phyloP scores from a whole-genome alignment of 2,797 vertebrate species.

The Girardinus metallicus region DNA sequence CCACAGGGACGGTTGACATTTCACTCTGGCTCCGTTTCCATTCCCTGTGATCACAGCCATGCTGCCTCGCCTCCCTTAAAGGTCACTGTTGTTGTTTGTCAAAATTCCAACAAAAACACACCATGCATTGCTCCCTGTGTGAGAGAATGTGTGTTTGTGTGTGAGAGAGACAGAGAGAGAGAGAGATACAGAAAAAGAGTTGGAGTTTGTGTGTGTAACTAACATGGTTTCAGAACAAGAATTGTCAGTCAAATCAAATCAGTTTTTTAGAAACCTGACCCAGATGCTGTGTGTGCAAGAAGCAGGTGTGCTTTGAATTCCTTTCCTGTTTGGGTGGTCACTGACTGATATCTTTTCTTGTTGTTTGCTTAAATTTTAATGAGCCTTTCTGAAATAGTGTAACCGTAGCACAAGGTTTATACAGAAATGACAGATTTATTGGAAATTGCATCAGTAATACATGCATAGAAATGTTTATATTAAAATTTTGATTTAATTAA shows the following conservation, averaged over 20 bases:
- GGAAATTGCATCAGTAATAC: neutral
- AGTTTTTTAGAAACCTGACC: conserved; percentile 28
- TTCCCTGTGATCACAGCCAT: conserved; percentile 84
- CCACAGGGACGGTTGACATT: conserved; percentile 86
- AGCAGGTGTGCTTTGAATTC: neutral
- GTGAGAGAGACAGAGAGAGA: neutral
- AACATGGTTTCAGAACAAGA: conserved; percentile 51
- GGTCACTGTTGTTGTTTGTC: conserved; percentile 86
- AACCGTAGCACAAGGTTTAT: neutral
- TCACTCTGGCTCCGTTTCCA: conserved; percentile 85
- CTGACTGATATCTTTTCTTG: neutral
- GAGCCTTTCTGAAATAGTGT: neutral
- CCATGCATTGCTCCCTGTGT: conserved; percentile 70
- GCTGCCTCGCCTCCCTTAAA: conserved; percentile 84
- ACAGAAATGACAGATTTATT: neutral
- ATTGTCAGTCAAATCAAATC: conserved; percentile 59
- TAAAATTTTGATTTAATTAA: neutral
- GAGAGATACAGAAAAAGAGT: neutral
- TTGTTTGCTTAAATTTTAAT: conserved; percentile 6
- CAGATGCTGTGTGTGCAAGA: conserved; percentile 4
- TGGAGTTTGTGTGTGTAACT: conserved; percentile 43
- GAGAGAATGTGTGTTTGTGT: conserved; percentile 16
- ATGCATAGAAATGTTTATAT: neutral
- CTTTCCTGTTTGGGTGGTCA: conserved; percentile 6
- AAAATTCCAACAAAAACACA: conserved; percentile 81